Evolutionary conservation across 2,888 invertebrate species (phyloP).

Genomic region (Plagodis pulveraria): DNA sequence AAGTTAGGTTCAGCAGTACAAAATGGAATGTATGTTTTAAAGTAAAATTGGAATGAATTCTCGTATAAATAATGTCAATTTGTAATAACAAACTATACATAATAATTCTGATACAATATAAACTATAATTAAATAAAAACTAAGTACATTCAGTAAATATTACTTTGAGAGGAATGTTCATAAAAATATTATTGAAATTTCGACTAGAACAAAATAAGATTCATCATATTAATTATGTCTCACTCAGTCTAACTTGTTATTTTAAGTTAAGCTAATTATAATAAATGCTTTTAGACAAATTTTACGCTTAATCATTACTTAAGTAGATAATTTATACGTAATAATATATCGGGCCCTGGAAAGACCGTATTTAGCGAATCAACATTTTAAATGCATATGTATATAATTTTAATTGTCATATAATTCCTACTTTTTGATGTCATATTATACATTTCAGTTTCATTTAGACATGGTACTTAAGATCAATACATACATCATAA

Average conservation of each 20-base stretch:
- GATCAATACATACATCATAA: no score
- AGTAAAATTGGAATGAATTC: not conserved
- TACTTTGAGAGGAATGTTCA: constrained; percentile 39
- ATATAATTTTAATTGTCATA: no score
- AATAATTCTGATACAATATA: constrained; percentile 2
- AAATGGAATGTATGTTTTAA: no score
- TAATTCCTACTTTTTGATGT: no score
- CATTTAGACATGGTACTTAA: no score
- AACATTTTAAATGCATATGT: no score
- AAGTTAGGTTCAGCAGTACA: no score
- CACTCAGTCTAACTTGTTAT: constrained; percentile 30
- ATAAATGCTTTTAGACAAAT: constrained; percentile 9
- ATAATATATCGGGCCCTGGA: constrained; percentile 1
- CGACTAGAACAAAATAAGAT: constrained; percentile 47
- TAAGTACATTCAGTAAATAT: constrained; percentile 32
- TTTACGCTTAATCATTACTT: not conserved
- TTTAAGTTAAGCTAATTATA: constrained; percentile 14
- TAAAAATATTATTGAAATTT: constrained; percentile 39
- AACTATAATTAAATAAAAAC: constrained; percentile 22
- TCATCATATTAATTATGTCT: constrained; percentile 24
- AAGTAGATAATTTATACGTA: constrained; percentile 6
- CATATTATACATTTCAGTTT: no score
- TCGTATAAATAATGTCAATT: no score
- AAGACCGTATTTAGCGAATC: not conserved
- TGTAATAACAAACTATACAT: no score